Conservation (phyloP, 2,113 vertebrate species). For the Riparia riparia region DNA sequence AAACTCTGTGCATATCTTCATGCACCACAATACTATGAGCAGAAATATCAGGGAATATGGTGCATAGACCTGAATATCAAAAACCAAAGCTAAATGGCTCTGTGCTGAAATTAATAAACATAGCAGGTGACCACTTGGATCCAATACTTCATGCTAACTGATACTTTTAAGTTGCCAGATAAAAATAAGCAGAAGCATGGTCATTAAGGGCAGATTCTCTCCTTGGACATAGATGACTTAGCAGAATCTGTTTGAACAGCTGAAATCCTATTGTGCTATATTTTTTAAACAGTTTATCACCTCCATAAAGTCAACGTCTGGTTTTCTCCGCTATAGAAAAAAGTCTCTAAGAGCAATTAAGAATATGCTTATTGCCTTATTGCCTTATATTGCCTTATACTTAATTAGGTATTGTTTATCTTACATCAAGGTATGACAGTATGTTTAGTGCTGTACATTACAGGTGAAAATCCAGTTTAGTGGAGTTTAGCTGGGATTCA, state of each 20-base stretch:
- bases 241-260: neutral
- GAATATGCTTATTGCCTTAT: too few species aligned
- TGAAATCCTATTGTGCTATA: neutral
- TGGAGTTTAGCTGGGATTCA: neutral
- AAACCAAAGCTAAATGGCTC: neutral
- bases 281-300: neutral
- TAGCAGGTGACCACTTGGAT: neutral
- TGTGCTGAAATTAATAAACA: slow-evolving; percentile 6
- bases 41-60: neutral
- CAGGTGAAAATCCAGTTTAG: neutral
- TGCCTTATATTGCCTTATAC: neutral
- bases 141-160: neutral
- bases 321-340: neutral
- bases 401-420: neutral
- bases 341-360: neutral
- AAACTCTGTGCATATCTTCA: neutral
- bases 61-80: neutral
- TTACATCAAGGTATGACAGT: neutral
- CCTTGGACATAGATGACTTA: neutral
- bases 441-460: neutral
- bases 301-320: neutral
- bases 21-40: neutral
- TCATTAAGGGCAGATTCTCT: neutral
- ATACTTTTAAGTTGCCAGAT: slow-evolving; percentile 10
- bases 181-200: neutral